Evolutionary conservation across 1,140 invertebrate species (phyloP).

Genomic region (Drosophila pachea): DNA sequence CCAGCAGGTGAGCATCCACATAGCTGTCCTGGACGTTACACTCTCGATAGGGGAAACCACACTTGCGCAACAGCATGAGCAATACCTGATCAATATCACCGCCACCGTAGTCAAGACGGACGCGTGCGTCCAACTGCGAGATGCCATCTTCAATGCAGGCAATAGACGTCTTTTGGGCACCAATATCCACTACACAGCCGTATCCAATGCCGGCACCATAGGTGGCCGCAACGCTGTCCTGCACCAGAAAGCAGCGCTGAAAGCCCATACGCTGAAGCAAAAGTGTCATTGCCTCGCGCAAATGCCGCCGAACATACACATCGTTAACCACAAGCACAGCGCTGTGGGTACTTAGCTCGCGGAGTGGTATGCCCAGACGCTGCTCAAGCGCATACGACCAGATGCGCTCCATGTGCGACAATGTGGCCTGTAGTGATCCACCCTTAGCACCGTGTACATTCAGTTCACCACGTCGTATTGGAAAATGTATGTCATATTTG

Average conservation of each 20-base stretch:
- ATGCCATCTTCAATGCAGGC: conserved; percentile 98
- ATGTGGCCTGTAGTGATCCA: conserved; percentile 89
- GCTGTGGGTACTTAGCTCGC: conserved; percentile 89
- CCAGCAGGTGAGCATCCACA: conserved; percentile 86
- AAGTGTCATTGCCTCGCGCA: conserved; percentile 91
- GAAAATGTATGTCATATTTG: conserved; percentile 93
- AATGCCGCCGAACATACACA: conserved; percentile 92
- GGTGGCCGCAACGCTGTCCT: conserved; percentile 95
- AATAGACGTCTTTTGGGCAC: conserved; percentile 96
- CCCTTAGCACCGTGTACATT: conserved; percentile 91
- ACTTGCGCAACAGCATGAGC: conserved; percentile 91
- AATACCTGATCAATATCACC: conserved; percentile 92
- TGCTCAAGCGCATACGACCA: conserved; percentile 90
- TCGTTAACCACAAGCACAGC: conserved; percentile 94
- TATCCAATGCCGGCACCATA: conserved; percentile 95
- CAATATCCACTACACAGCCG: conserved; percentile 96
- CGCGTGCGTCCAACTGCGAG: conserved; percentile 91
- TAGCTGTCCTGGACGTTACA: conserved; percentile 85
- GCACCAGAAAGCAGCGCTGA: conserved; percentile 89
- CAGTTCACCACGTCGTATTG: conserved; percentile 90
- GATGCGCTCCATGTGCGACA: conserved; percentile 92
- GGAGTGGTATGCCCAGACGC: conserved; percentile 82
- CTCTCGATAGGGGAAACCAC: conserved; percentile 91
- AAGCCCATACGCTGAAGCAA: conserved; percentile 92
- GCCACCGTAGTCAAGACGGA: conserved; percentile 92